Evolutionary conservation across 2,888 invertebrate genomes (phyloP).

Genomic region (Palloptera scutellata): DNA sequence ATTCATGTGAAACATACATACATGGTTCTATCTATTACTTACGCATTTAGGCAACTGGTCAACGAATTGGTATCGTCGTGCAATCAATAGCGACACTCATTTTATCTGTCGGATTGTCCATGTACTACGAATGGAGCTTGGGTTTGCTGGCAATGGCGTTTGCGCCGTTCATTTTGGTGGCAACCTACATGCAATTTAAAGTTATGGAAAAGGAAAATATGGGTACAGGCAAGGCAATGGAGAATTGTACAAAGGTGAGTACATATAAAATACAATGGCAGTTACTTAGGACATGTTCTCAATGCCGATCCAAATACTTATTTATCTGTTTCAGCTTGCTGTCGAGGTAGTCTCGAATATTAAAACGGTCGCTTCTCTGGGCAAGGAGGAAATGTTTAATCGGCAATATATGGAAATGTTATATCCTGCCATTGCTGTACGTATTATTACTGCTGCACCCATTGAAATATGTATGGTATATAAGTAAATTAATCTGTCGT

Average conservation of each 20-base stretch:
- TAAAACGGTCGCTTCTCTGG: constrained; percentile 78
- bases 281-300: neutral
- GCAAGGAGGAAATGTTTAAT: constrained; percentile 75
- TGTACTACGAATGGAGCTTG: constrained; percentile 79
- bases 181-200: constrained; percentile 74
- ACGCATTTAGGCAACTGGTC: constrained; percentile 75
- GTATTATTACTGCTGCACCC: constrained; percentile 9
- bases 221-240: constrained; percentile 74
- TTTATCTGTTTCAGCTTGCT: constrained; percentile 67
- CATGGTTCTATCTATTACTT: neutral
- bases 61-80: constrained; percentile 79
- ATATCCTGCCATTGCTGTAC: constrained; percentile 67
- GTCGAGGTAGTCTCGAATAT: constrained; percentile 82
- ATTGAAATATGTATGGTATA: too few species aligned
- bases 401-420: constrained; percentile 71
- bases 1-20: neutral
- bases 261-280: neutral
- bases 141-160: constrained; percentile 77
- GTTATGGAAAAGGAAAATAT: constrained; percentile 74
- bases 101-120: constrained; percentile 71
- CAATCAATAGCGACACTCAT: constrained; percentile 76
- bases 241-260: constrained; percentile 75
- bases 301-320: neutral
- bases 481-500: neutral
- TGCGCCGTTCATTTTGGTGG: constrained; percentile 74